Conservation (phyloP, 1,140 invertebrate genomes). For the Orchestia grillus region DNA sequence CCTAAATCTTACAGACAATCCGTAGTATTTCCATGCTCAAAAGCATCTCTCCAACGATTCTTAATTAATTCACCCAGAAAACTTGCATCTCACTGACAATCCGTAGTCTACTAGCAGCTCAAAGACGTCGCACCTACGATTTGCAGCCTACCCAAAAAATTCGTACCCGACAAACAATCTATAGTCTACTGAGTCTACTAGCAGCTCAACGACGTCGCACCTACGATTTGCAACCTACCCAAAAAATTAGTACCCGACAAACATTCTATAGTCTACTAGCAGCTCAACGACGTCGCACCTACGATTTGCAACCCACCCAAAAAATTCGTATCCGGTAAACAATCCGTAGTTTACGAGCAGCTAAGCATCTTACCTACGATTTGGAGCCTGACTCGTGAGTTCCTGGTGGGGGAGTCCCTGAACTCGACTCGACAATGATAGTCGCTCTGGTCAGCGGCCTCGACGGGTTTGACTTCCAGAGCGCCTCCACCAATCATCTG, state of each 20-base stretch:
- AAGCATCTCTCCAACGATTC: slow-evolving; percentile 68
- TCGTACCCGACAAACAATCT: too few relatives aligned
- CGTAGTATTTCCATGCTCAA: neutral
- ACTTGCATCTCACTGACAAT: neutral
- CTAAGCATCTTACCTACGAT: neutral
- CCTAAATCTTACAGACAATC: neutral
- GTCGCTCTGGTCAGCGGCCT: slow-evolving; percentile 69
- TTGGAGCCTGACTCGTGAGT: slow-evolving; percentile 69
- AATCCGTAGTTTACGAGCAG: too few relatives aligned
- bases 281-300: slow-evolving; percentile 61
- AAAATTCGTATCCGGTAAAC: too few relatives aligned
- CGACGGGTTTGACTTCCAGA: neutral
- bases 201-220: neutral
- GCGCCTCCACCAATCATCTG: slow-evolving; percentile 33
- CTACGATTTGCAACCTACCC: too few relatives aligned
- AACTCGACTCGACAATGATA: slow-evolving; percentile 72
- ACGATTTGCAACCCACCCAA: slow-evolving; percentile 70
- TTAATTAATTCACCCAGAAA: too few relatives aligned
- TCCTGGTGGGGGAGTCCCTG: slow-evolving; percentile 70
- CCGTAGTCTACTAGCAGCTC: neutral
- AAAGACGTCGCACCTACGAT: slow-evolving; percentile 68
- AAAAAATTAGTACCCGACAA: neutral
- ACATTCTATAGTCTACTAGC: neutral
- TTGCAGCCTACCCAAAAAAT: too few relatives aligned
- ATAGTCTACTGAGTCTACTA: too few relatives aligned